Percentiles rank a stretch among this genome's conserved stretches.
These are phyloP conservation scores for Ceyx erithaca DNA, from an alignment of 2,797 vertebrate genomes.

Conservation along the genomic window DNA sequence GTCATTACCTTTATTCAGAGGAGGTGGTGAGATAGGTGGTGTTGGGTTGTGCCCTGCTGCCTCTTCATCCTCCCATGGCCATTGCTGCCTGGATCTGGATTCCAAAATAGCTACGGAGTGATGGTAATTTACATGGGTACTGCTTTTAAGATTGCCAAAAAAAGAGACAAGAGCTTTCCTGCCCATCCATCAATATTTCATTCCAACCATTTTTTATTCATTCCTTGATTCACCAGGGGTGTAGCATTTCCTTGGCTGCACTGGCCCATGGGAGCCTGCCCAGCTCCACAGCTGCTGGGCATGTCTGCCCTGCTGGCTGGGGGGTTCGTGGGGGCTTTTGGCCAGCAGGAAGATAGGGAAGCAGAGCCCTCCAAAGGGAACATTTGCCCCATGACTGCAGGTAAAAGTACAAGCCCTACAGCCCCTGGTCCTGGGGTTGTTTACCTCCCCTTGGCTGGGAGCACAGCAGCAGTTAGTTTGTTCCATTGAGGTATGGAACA, in stretches of 20 bases:
- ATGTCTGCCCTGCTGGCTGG: rapidly evolving
- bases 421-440: not conserved
- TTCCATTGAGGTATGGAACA: not conserved
- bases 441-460: not conserved
- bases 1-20: not conserved
- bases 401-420: not conserved
- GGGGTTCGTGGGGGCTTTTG: not conserved
- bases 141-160: not conserved
- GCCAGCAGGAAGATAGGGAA: not conserved
- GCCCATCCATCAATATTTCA: not conserved
- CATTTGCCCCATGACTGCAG: not conserved
- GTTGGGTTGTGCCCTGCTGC: not conserved
- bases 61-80: rapidly evolving
- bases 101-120: not conserved
- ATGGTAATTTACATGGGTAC: not conserved
- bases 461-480: not conserved
- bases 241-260: not conserved
- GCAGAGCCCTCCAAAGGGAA: not conserved
- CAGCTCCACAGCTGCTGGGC: not conserved
- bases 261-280: not conserved
- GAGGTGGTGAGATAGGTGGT: not conserved
- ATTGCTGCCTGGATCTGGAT: not conserved
- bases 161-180: not conserved
- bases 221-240: not conserved
- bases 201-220: not conserved